A percentile compares a stretch with the other conserved stretches of the same genome.
Evolutionary conservation across 2,797 vertebrate genomes (phyloP).

Genomic region (Emydoidea blandingii): DNA sequence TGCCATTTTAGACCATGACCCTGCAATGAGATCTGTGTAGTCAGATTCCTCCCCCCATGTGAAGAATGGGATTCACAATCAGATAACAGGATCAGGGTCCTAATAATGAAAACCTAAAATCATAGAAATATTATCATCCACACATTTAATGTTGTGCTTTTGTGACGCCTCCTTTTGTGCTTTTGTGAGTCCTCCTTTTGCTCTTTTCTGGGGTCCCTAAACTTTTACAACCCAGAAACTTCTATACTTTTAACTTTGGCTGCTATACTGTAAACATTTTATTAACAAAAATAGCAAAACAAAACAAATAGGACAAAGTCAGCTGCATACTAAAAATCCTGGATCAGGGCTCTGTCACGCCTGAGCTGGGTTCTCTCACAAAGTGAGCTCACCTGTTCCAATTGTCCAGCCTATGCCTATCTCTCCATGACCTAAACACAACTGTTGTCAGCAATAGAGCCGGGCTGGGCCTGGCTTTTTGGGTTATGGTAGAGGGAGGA

Average conservation of each 20-base stretch:
- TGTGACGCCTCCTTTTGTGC: too few relatives aligned
- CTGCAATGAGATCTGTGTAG: background rate
- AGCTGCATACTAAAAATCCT: too few relatives aligned
- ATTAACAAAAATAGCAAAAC: background rate
- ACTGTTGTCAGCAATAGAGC: too few relatives aligned
- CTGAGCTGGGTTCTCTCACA: too few relatives aligned
- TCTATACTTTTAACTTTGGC: background rate
- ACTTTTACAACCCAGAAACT: background rate
- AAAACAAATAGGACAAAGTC: too few relatives aligned
- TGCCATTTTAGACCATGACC: fast-evolving
- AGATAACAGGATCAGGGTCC: background rate
- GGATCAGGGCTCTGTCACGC: too few relatives aligned
- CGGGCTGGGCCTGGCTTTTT: too few relatives aligned
- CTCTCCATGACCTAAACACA: too few relatives aligned
- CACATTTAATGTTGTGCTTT: background rate
- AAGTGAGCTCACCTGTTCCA: too few relatives aligned
- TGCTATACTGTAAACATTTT: background rate
- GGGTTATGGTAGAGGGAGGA: too few relatives aligned
- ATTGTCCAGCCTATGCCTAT: too few relatives aligned
- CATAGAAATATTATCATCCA: background rate
- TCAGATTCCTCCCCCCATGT: background rate
- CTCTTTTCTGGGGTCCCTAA: background rate
- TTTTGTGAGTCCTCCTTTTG: background rate
- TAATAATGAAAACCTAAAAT: background rate
- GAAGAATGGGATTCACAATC: background rate